These are phyloP conservation scores for Zelostemma sp. DNA, from an alignment of 1,140 invertebrate genomes.

Conservation along the genomic window DNA sequence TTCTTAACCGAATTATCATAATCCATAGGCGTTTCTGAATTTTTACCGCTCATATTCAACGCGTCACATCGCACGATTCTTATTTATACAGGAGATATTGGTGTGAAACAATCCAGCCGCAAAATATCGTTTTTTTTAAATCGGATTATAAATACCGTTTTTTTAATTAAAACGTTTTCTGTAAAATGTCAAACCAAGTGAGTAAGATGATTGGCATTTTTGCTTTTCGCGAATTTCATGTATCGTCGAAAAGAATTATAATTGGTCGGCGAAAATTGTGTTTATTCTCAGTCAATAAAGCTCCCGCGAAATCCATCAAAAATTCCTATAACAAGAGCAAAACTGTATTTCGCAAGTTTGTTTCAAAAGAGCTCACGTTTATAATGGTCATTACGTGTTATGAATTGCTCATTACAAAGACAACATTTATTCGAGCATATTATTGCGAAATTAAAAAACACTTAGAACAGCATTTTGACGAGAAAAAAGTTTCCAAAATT, in stretches of 20 bases:
- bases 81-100: no score
- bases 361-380: neutral
- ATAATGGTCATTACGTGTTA: neutral
- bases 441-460: neutral
- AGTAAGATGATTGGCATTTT: neutral
- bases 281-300: no score
- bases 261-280: neutral
- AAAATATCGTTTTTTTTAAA: neutral
- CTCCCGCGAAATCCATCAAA: no score
- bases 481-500: neutral
- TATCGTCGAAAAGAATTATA: neutral
- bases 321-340: neutral
- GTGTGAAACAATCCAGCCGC: neutral
- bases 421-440: neutral
- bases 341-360: neutral
- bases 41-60: neutral
- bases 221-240: neutral
- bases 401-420: neutral
- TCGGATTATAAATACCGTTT: neutral
- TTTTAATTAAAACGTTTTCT: neutral
- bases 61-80: neutral
- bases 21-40: slow-evolving; percentile 2
- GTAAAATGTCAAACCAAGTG: neutral
- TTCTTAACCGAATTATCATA: neutral
- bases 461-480: neutral